Evolutionary conservation across 2,113 vertebrate species (phyloP), one percentile per base, ranked within the genome.

Genomic region (Nansenia antarctica): DNA sequence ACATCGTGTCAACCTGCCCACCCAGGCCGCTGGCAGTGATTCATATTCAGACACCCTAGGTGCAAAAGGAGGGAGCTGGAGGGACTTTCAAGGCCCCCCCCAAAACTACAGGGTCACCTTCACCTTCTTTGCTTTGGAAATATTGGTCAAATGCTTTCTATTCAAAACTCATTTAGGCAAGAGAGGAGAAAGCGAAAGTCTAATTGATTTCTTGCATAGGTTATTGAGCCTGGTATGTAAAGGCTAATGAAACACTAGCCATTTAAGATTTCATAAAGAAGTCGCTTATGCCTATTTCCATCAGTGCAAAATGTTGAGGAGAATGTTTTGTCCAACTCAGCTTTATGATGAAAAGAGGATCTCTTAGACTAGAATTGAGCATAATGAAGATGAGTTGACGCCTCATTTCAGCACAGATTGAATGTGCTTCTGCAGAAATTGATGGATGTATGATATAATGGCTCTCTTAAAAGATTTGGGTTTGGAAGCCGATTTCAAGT

Each of bases 351-450:
- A 67, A 87, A 65, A 62, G 12, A 39, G 59, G 66, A 84, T 84
- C 67, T 62, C 65, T 79, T 70, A 39, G 70, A 80, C 32, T 70
- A n/a, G n/a, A n/a, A n/a, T 15, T 74, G 77, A 67, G 69, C 73
- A 76, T 75, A 75, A 72, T 18, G 32, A 75, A 80, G 73, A 74
- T 63, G 57, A 73, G 67, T 74, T 54, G 7, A 67, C 8, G 63
- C 70, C 74, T 86, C 65, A 79, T 86, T 77, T 82, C 67, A 22
- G 65, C 60, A 54, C 62, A 76, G 84, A 83, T 81, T 74, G 62
- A 72, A 55, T 31, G 67, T 42, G 24, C 39, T 65, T 60, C 69
- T 73, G 64, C 42, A 59, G 77, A 73, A 83, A 79, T 76, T 78
- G 72, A 79, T 29, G 53, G 79, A 35, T 68, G 70, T 65, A 63